phyloP scores from a whole-genome alignment of 1,140 invertebrate genomes.

The Potamilus streckersoni region DNA sequence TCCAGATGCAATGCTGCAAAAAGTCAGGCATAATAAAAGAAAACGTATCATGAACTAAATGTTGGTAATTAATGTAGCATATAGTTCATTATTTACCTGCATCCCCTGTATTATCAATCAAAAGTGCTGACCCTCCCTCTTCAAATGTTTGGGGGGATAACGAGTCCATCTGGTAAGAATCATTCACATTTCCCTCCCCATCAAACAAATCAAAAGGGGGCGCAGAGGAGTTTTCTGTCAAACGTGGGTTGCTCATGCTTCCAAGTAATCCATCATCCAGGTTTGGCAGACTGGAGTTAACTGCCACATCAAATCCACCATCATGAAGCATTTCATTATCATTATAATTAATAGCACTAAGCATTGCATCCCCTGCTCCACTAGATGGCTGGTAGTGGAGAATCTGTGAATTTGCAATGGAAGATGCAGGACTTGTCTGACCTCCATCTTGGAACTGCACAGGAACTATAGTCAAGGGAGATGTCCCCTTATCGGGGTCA shows the following conservation, averaged over 20 bases:
- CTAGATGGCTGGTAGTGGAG: constrained; percentile 51
- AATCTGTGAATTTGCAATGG: constrained; percentile 33
- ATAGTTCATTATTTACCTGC: too few species aligned
- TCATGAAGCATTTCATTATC: constrained; percentile 66
- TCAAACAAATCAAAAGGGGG: constrained; percentile 78
- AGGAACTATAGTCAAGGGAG: constrained; percentile 51
- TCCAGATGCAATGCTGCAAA: too few species aligned
- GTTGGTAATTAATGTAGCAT: too few species aligned
- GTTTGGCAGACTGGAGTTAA: constrained; percentile 49
- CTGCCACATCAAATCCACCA: constrained; percentile 63
- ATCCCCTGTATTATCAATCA: constrained; percentile 74
- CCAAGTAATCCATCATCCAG: constrained; percentile 64
- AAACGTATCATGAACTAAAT: too few species aligned
- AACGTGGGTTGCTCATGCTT: constrained; percentile 48
- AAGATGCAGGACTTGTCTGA: constrained; percentile 57
- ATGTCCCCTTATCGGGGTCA: constrained; percentile 49
- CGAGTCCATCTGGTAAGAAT: constrained; percentile 56
- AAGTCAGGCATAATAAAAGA: too few species aligned
- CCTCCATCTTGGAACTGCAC: constrained; percentile 56
- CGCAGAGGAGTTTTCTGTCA: constrained; percentile 45
- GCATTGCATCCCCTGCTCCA: constrained; percentile 65
- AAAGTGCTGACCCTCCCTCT: constrained; percentile 58
- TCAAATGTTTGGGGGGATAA: constrained; percentile 77
- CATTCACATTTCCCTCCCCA: constrained; percentile 76
- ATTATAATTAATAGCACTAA: constrained; percentile 67